phyloP scores from a whole-genome alignment of 1,140 invertebrate species.

The Goniozus legneri region DNA sequence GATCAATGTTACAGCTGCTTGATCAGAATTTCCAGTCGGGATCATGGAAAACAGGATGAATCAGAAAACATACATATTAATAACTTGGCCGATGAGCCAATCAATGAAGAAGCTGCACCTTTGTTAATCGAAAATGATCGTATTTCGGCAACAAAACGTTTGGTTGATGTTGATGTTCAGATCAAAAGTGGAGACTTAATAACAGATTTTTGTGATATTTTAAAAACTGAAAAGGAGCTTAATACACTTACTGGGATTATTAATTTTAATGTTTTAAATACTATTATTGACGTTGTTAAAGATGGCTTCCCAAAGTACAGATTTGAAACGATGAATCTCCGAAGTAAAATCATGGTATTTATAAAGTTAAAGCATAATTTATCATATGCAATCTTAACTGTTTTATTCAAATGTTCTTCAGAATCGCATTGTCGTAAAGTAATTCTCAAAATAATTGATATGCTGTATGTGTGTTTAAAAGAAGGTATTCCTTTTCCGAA shows the following conservation, averaged over 20 bases:
- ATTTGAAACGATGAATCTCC: not conserved
- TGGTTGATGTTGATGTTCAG: constrained; percentile 2
- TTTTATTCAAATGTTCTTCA: constrained; percentile 1
- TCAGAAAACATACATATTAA: too few relatives aligned
- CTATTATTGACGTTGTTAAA: constrained; percentile 7
- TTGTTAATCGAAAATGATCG: too few relatives aligned
- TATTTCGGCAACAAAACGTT: too few relatives aligned
- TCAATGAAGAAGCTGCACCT: too few relatives aligned
- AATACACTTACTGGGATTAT: constrained; percentile 17
- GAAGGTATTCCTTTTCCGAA: constrained; percentile 7
- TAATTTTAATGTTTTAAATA: constrained; percentile 14
- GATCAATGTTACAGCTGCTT: too few relatives aligned
- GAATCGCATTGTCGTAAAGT: constrained; percentile 9
- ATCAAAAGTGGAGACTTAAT: constrained; percentile 11
- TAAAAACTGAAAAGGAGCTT: constrained; percentile 16
- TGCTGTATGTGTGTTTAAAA: constrained; percentile 13
- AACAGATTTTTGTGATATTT: constrained; percentile 6
- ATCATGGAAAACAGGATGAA: too few relatives aligned
- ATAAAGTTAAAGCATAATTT: constrained; percentile 8
- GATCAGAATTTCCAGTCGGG: too few relatives aligned
- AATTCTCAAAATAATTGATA: constrained; percentile 18
- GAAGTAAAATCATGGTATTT: not conserved
- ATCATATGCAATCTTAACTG: not conserved
- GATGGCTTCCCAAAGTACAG: not conserved
- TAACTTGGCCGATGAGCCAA: too few relatives aligned